phyloP scores from a whole-genome alignment of 2,797 vertebrate species.

The Lemur catta region DNA sequence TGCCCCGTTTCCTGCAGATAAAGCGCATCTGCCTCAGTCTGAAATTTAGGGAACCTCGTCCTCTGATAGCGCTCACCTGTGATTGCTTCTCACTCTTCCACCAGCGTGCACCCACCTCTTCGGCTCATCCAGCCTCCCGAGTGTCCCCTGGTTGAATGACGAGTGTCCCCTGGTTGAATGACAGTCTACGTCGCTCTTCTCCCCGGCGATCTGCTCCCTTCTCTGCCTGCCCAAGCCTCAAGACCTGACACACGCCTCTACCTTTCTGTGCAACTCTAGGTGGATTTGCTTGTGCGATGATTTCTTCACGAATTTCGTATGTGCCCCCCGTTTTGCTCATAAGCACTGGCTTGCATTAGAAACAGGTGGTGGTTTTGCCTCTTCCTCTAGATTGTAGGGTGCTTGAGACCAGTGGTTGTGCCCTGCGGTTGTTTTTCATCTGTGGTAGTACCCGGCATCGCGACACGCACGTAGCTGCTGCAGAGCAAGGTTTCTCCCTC shows the following conservation, averaged over 20 bases:
- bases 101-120: too few relatives aligned
- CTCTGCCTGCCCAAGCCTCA: not conserved
- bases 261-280: not conserved
- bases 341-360: not conserved
- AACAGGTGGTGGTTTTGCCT: not conserved
- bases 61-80: not conserved
- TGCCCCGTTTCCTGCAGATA: not conserved
- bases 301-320: not conserved
- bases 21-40: not conserved
- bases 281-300: not conserved
- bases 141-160: not conserved
- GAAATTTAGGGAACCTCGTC: not conserved
- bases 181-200: not conserved
- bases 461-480: fast-evolving
- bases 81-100: not conserved
- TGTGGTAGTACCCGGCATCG: not conserved
- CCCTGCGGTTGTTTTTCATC: not conserved
- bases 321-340: not conserved
- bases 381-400: not conserved
- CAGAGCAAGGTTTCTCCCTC: not conserved
- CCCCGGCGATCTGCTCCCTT: not conserved
- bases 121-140: not conserved
- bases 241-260: not conserved
- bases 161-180: not conserved
- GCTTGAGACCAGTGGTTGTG: not conserved